Evolutionary conservation across 2,797 vertebrate species (phyloP).

Genomic region (Poecilia picta): DNA sequence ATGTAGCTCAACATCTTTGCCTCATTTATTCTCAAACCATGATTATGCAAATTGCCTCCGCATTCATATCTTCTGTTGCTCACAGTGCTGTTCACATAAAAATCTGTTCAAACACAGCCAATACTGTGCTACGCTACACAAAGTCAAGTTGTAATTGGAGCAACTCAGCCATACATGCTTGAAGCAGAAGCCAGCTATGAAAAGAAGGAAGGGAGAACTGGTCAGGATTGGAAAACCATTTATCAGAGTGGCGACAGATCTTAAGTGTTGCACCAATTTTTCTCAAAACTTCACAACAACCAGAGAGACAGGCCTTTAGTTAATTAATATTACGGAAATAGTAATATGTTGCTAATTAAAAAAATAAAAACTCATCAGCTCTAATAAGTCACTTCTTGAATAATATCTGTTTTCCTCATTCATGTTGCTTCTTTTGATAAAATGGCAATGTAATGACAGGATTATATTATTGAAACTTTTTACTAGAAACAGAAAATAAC

Average conservation of each 20-base stretch:
- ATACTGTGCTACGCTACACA: constrained; percentile 3
- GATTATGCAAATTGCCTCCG: neutral
- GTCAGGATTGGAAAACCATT: neutral
- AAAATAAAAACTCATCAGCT: neutral
- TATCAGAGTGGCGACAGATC: neutral
- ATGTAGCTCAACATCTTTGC: constrained; percentile 3
- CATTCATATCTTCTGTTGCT: neutral
- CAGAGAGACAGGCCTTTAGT: neutral
- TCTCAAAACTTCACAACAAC: neutral
- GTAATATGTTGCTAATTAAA: neutral
- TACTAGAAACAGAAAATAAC: neutral
- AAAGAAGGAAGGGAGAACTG: neutral
- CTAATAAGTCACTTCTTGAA: neutral
- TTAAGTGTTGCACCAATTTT: neutral
- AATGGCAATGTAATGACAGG: neutral
- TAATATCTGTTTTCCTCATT: neutral
- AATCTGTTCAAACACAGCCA: neutral
- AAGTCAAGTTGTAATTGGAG: constrained; percentile 4
- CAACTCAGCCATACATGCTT: neutral
- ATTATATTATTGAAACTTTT: neutral
- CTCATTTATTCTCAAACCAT: constrained; percentile 9
- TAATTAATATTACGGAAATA: neutral
- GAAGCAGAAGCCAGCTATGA: neutral
- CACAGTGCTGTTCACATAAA: constrained; percentile 1
- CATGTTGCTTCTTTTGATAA: neutral